These are phyloP conservation scores for Blera fallax DNA, from an alignment of 2,888 invertebrate genomes.

Conservation along the genomic window DNA sequence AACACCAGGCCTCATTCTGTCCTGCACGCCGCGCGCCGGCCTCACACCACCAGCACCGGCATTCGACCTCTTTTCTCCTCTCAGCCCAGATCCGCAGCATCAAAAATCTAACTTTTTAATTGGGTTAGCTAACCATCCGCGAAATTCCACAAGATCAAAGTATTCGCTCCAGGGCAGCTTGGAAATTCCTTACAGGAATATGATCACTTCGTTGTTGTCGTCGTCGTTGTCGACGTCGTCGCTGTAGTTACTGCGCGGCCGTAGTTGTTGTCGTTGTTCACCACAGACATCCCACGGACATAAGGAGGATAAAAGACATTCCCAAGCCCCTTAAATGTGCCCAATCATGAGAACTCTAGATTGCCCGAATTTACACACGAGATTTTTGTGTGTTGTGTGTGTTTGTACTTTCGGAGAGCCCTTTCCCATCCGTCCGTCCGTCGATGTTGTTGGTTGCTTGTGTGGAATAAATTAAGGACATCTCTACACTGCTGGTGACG, in stretches of 20 bases:
- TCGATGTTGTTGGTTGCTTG: conserved; percentile 26
- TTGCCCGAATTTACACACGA: conserved; percentile 69
- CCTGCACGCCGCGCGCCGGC: conserved; percentile 15
- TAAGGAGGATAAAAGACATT: conserved; percentile 59
- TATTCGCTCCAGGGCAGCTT: conserved; percentile 71
- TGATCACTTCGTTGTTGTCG: conserved; percentile 69
- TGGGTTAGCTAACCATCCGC: conserved; percentile 76
- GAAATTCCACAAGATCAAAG: conserved; percentile 75
- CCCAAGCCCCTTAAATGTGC: conserved; percentile 70
- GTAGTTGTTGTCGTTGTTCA: conserved; percentile 35
- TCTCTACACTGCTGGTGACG: conserved; percentile 10
- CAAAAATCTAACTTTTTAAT: conserved; percentile 74
- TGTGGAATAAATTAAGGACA: conserved; percentile 70
- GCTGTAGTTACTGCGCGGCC: not conserved
- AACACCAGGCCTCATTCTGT: conserved; percentile 57
- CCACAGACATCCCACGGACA: conserved; percentile 40
- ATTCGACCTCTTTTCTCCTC: conserved; percentile 30
- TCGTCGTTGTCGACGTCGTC: conserved; percentile 17
- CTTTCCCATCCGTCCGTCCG: conserved; percentile 48
- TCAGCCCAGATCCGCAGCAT: conserved; percentile 41
- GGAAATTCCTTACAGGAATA: conserved; percentile 72
- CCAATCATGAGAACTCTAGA: conserved; percentile 69
- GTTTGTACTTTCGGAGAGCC: conserved; percentile 36
- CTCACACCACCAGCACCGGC: conserved; percentile 58
- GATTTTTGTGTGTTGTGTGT: conserved; percentile 65